Evolutionary conservation across 1,140 invertebrate genomes (phyloP).

Genomic region (honey bee (Apis mellifera)): DNA sequence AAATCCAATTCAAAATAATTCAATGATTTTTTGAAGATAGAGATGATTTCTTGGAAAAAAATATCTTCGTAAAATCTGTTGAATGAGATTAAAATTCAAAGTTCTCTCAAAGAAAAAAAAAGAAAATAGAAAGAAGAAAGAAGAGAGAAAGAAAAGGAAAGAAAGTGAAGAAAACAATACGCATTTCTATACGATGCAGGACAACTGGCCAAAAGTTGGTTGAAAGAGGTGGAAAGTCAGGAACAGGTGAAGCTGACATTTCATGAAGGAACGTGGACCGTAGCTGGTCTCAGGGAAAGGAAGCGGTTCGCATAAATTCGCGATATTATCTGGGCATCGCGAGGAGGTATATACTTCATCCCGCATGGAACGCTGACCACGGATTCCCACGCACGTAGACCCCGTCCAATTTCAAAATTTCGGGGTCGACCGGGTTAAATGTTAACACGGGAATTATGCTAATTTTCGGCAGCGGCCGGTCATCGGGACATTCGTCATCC

Average conservation of each 20-base stretch:
- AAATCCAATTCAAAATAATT: background rate
- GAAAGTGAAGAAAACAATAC: background rate
- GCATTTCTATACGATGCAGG: background rate
- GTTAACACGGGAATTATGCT: slow-evolving; percentile 79
- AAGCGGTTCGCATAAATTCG: slow-evolving; percentile 61
- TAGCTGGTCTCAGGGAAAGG: slow-evolving; percentile 41
- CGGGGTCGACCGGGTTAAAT: slow-evolving; percentile 71
- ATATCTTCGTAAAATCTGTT: background rate
- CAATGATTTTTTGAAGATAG: background rate
- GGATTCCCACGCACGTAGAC: slow-evolving; percentile 55
- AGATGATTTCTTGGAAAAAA: background rate
- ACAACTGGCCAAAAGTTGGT: background rate
- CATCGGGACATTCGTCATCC: slow-evolving; percentile 74
- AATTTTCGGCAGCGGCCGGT: slow-evolving; percentile 63
- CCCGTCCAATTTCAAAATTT: slow-evolving; percentile 66
- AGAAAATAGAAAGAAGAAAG: no score
- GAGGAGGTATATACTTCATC: slow-evolving; percentile 48
- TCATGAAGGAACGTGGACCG: slow-evolving; percentile 1
- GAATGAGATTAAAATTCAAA: slow-evolving; percentile 10
- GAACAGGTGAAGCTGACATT: slow-evolving; percentile 34
- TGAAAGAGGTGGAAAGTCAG: background rate
- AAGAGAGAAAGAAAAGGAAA: background rate
- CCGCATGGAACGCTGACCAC: slow-evolving; percentile 23
- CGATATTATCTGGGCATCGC: slow-evolving; percentile 56
- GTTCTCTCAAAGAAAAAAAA: background rate